Percentiles rank a stretch among this genome's conserved stretches.
Conservation (phyloP, 1,140 invertebrate species). For the Rhizoglyphus robini region DNA sequence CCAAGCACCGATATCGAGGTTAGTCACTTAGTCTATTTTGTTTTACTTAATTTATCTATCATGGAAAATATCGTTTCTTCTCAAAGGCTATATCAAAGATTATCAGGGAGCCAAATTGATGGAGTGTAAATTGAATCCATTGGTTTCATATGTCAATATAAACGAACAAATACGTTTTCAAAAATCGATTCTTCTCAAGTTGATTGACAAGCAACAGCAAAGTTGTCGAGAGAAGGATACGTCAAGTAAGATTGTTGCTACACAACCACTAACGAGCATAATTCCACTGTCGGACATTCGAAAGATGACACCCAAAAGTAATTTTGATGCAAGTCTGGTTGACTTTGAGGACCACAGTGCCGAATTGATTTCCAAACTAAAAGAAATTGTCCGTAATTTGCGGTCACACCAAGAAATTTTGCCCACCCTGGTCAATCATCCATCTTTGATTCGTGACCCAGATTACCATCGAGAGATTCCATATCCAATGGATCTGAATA, state of each 20-base stretch:
- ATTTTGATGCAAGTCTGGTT: neutral
- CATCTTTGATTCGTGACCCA: constrained; percentile 74
- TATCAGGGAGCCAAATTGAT: constrained; percentile 96
- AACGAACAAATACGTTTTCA: constrained; percentile 74
- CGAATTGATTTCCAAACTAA: constrained; percentile 50
- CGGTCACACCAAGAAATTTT: constrained; percentile 68
- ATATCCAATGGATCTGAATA: constrained; percentile 93
- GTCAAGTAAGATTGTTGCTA: neutral
- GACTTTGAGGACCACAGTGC: neutral
- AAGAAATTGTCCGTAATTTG: constrained; percentile 59
- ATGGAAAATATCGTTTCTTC: too few species aligned
- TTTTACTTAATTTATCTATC: too few species aligned
- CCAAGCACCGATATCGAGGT: constrained; percentile 37
- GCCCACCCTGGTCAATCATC: constrained; percentile 87
- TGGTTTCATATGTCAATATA: constrained; percentile 85
- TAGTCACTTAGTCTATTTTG: too few species aligned
- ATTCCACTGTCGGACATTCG: neutral
- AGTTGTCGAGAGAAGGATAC: constrained; percentile 61
- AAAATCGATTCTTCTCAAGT: constrained; percentile 80
- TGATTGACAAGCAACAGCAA: constrained; percentile 70
- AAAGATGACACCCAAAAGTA: constrained; percentile 1
- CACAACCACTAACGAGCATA: neutral
- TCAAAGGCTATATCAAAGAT: constrained; percentile 94
- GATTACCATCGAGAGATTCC: constrained; percentile 97
- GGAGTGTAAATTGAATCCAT: constrained; percentile 85